phyloP scores from a whole-genome alignment of 2,888 invertebrate species.

The Thelaira solivaga region DNA sequence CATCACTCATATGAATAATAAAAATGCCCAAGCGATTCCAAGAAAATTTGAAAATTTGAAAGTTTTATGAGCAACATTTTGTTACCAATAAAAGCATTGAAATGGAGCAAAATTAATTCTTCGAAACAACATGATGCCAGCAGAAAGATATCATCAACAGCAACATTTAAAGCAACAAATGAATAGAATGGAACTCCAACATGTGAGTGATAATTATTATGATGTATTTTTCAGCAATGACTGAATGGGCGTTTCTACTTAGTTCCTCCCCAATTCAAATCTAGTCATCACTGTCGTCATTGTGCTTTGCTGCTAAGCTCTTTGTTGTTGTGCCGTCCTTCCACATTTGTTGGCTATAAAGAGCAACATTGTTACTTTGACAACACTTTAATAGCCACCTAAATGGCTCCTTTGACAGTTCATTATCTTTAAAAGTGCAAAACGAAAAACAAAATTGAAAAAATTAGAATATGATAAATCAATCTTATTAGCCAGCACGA shows the following conservation, averaged over 20 bases:
- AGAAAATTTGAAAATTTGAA: constrained; percentile 47
- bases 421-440: constrained; percentile 59
- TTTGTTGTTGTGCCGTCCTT: constrained; percentile 9
- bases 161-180: constrained; percentile 13
- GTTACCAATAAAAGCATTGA: constrained; percentile 18
- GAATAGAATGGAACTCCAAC: constrained; percentile 19
- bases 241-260: constrained; percentile 45
- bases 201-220: constrained; percentile 10
- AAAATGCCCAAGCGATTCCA: constrained; percentile 21
- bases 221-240: constrained; percentile 35
- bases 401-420: constrained; percentile 66
- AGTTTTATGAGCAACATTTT: constrained; percentile 48
- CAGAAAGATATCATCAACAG: constrained; percentile 11
- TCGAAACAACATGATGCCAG: constrained; percentile 54
- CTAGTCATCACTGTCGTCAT: constrained; percentile 20
- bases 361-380: constrained; percentile 66
- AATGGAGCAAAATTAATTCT: constrained; percentile 60
- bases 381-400: constrained; percentile 63
- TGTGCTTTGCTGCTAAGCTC: background rate
- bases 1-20: constrained; percentile 5
- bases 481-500: no score
- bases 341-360: constrained; percentile 53
- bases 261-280: constrained; percentile 46
- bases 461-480: no score
- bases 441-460: background rate